A percentile compares a stretch with the other conserved stretches of the same genome.
These are phyloP conservation scores for Orthosia cruda DNA, from an alignment of 2,888 invertebrate species.

Conservation along the genomic window DNA sequence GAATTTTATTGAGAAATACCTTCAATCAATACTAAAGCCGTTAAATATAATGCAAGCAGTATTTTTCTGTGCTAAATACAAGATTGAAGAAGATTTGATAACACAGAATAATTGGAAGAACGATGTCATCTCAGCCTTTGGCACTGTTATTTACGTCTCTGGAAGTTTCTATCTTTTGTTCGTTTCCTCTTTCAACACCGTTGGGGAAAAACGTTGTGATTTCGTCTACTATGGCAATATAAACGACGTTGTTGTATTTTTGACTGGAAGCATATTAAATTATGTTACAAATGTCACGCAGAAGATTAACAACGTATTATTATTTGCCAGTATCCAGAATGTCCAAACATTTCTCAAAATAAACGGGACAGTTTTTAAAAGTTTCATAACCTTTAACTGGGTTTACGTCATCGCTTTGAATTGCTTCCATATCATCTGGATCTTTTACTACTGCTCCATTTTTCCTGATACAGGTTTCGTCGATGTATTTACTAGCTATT, in stretches of 20 bases:
- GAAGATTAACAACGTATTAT: constrained; percentile 21
- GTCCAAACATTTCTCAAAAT: constrained; percentile 29
- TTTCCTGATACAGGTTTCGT: not conserved
- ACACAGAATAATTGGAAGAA: constrained; percentile 22
- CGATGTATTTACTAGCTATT: not conserved
- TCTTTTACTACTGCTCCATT: constrained; percentile 8
- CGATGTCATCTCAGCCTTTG: constrained; percentile 20
- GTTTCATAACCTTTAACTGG: constrained; percentile 15
- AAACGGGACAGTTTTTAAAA: not conserved
- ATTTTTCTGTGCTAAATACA: constrained; percentile 47
- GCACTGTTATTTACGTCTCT: constrained; percentile 2
- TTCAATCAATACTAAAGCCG: constrained; percentile 38
- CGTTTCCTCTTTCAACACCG: not conserved
- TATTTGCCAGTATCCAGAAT: constrained; percentile 34
- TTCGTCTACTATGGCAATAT: not conserved
- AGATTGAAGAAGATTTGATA: constrained; percentile 17
- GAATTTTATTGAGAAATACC: constrained; percentile 11
- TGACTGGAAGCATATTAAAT: constrained; percentile 14
- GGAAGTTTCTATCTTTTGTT: not conserved
- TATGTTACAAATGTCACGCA: constrained; percentile 22
- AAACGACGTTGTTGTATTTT: not conserved
- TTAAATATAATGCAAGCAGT: constrained; percentile 43
- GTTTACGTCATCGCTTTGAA: constrained; percentile 17
- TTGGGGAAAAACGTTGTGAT: not conserved
- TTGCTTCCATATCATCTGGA: constrained; percentile 19